These are phyloP conservation scores for Spodoptera litura DNA, from an alignment of 1,140 invertebrate species.

Conservation along the genomic window DNA sequence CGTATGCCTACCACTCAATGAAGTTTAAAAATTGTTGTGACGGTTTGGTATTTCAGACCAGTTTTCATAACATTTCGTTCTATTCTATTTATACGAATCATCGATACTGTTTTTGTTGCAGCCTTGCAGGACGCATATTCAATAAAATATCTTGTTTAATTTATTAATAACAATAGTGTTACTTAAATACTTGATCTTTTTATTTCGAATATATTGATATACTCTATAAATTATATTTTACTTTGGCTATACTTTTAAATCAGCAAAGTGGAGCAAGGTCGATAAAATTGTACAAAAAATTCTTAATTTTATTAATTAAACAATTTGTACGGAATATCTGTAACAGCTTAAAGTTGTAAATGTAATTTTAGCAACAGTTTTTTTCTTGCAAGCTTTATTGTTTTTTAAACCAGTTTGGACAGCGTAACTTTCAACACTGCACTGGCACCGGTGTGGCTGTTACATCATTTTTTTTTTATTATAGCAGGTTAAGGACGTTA, in stretches of 20 bases:
- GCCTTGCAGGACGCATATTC: no score
- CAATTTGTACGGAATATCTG: not conserved
- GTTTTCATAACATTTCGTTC: conserved; percentile 3
- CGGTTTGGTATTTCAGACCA: not conserved
- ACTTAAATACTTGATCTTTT: no score
- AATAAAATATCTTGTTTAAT: no score
- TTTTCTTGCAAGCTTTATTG: not conserved
- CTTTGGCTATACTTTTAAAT: not conserved
- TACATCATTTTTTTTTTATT: conserved; percentile 12
- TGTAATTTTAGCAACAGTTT: not conserved
- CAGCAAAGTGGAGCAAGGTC: conserved; percentile 5
- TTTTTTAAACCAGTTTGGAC: not conserved
- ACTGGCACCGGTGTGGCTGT: not conserved
- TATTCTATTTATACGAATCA: not conserved
- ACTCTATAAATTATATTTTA: no score
- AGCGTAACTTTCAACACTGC: conserved; percentile 26
- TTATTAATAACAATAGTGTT: no score
- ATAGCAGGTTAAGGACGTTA: conserved; percentile 18
- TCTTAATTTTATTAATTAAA: not conserved
- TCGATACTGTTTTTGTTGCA: no score
- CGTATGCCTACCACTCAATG: not conserved
- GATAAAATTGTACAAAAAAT: not conserved
- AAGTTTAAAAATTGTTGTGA: conserved; percentile 10
- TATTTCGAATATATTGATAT: no score
- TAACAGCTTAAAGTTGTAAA: not conserved